phyloP scores from a whole-genome alignment of 2,113 vertebrate species.

The Spilogale gracilis region DNA sequence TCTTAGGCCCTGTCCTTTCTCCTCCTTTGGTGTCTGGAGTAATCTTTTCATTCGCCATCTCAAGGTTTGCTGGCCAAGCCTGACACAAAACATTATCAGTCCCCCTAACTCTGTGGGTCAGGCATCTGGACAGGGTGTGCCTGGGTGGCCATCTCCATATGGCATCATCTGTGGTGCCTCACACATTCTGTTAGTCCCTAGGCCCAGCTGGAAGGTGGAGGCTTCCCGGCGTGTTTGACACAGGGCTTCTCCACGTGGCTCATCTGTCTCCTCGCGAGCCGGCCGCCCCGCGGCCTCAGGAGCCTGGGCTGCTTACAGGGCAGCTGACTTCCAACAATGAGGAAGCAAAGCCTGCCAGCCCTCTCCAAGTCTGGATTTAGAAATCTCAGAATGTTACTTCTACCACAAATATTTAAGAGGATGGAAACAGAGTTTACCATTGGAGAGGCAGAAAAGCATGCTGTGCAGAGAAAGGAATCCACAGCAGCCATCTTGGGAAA shows the following conservation, averaged over 20 bases:
- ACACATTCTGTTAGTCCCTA: too few species aligned
- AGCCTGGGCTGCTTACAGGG: neutral
- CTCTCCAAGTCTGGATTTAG: neutral
- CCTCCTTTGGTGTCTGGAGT: neutral
- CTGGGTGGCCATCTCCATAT: neutral
- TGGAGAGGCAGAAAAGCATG: neutral
- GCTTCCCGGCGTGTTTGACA: fast-evolving
- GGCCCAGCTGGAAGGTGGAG: neutral
- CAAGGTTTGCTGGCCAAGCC: neutral
- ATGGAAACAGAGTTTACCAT: neutral
- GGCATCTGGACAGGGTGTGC: neutral
- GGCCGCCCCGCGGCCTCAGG: neutral
- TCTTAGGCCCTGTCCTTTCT: neutral
- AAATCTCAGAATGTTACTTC: neutral
- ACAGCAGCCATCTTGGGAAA: neutral
- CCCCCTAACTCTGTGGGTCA: neutral
- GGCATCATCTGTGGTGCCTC: neutral
- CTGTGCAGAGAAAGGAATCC: too few species aligned
- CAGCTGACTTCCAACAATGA: neutral
- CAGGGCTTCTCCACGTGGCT: too few species aligned
- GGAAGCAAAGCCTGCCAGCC: neutral
- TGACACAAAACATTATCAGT: neutral
- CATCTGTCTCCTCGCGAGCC: neutral
- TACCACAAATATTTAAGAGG: neutral
- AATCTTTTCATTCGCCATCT: neutral